These are phyloP conservation scores for honey bee (Apis mellifera) DNA, from an alignment of 1,140 invertebrate species.

Conservation along the genomic window Amel_HAv3.1 CM009938.2:3169001-3169500, in stretches of 20 bases:
- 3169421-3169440: background rate
- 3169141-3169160: conserved; percentile 27
- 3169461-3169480: conserved; percentile 15
- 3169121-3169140: conserved; percentile 18
- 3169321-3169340: conserved; percentile 76
- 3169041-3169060: background rate
- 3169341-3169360: conserved; percentile 75
- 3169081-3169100: background rate
- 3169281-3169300: conserved; percentile 17
- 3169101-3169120: background rate
- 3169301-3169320: conserved; percentile 69
- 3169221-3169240: background rate
- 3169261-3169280: background rate
- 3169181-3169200: conserved; percentile 18
- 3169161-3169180: conserved; percentile 17
- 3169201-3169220: background rate
- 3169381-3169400: conserved; percentile 59
- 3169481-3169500: conserved; percentile 23
- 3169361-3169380: conserved; percentile 55
- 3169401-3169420: conserved; percentile 34
- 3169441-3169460: conserved; percentile 11
- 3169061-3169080: background rate
- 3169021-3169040: conserved; percentile 21
- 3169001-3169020: conserved; percentile 9
- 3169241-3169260: conserved; percentile 5